Evolutionary conservation across 2,797 vertebrate species (phyloP).

Genomic region (Falco peregrinus): DNA sequence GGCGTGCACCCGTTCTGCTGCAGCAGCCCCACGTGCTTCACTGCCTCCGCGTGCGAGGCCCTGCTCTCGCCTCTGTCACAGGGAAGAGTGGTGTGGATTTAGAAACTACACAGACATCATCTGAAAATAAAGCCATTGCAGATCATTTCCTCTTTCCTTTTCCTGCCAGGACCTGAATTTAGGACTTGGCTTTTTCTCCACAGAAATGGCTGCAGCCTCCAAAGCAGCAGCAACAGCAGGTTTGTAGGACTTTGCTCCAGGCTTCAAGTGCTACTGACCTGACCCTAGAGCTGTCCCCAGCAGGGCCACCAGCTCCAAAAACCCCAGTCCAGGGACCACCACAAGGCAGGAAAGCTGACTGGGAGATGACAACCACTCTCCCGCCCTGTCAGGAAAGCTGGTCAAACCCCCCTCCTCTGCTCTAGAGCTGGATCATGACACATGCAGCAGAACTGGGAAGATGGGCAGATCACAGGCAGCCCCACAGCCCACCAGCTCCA

Average conservation of each 20-base stretch:
- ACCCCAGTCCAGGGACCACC: background rate
- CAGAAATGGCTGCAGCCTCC: background rate
- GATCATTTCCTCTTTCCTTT: background rate
- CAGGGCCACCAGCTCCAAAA: background rate
- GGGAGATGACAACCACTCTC: background rate
- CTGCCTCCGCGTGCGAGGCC: background rate
- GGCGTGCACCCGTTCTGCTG: accelerated
- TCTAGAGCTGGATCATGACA: background rate
- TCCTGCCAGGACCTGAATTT: background rate
- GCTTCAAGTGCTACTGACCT: background rate
- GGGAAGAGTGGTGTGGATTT: background rate
- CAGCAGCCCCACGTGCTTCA: accelerated
- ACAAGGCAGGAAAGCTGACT: background rate
- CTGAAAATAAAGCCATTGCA: background rate
- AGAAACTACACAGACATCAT: background rate
- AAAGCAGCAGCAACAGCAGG: slow-evolving; percentile 1
- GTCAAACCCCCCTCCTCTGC: background rate
- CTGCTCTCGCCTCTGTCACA: background rate
- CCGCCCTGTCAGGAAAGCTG: background rate
- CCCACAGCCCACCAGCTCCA: background rate
- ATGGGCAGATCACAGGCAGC: background rate
- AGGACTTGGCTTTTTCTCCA: background rate
- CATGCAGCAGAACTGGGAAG: background rate
- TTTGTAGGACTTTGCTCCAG: background rate
- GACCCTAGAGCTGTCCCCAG: background rate